Conservation (phyloP, 2,888 invertebrate species). For the Coecobrya sp. region DNA sequence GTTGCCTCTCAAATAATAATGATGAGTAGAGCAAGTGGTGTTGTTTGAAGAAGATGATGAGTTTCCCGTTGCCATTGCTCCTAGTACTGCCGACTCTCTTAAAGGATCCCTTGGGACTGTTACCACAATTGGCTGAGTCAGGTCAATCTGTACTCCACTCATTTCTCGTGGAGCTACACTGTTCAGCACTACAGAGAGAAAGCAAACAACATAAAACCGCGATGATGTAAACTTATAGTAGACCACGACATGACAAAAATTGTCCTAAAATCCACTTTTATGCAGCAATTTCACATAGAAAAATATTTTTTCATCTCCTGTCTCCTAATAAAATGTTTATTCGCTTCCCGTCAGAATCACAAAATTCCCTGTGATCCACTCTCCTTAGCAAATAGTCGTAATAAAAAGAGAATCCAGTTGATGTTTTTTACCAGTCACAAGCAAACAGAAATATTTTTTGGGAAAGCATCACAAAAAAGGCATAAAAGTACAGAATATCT, state of each 20-base stretch:
- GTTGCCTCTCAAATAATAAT: constrained; percentile 82
- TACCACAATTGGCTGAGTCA: constrained; percentile 83
- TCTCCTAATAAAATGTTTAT: neutral
- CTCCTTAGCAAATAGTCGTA: constrained; percentile 28
- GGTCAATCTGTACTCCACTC: constrained; percentile 82
- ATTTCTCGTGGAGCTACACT: constrained; percentile 80
- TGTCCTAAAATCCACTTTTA: neutral
- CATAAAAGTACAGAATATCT: neutral
- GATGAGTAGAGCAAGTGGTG: neutral
- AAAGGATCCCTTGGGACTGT: constrained; percentile 83
- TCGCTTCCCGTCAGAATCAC: constrained; percentile 14
- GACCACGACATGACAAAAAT: neutral
- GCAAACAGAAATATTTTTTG: constrained; percentile 31
- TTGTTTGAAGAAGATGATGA: constrained; percentile 25
- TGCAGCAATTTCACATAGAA: neutral
- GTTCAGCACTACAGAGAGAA: constrained; percentile 77
- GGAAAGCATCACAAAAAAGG: constrained; percentile 2
- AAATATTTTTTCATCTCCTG: constrained; percentile 1
- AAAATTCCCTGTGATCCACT: constrained; percentile 11
- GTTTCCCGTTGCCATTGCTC: neutral
- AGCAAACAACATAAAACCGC: neutral
- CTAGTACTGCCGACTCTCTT: constrained; percentile 51
- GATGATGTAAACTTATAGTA: neutral
- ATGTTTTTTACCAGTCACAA: constrained; percentile 10
- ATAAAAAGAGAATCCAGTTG: neutral